Evolutionary conservation across 2,113 vertebrate species (phyloP), one percentile per base, ranked within the genome.

Genomic region (Spea multiplicata): DNA sequence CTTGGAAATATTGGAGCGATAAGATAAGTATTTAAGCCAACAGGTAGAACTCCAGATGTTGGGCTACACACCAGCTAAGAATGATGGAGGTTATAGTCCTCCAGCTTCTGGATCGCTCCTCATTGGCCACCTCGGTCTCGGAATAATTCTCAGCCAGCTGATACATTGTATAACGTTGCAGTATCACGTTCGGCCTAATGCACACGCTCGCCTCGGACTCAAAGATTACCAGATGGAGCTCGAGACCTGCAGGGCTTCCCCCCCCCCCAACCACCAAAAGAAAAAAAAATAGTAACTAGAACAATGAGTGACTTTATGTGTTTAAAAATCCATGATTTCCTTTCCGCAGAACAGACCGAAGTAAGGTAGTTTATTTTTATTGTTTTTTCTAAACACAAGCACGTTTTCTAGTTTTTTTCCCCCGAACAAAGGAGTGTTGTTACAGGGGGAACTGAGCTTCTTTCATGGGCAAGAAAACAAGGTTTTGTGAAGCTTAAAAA

Each of bases 321-420:
- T 91, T 87, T 91, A 90, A 90, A 91, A 91, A 89, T 88, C 91
- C 88, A 89, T 84, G 84, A 89, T 89, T 91, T 91, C 88, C 90
- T 91, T 86, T 88, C 85, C 89, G 73, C 86, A 91, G 87, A 89
- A 89, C 87, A 91, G 87, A 88, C 89, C 86, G 90, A 89, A 89
- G 87, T 87, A 90, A 85, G 81, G 88, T 88, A 89, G 88, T 91
- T 93, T 92, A 90, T 91, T 93, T 90, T 92, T 92, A 93, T 92
- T 93, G 89, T 92, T 92, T 91, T 86, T 85, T 88, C 88, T 91
- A 90, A 89, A 89, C 89, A 91, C 85, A 86, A 77, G 88, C 82
- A 88, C 85, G 89, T 87, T 89, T 73, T 91, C 90, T 89, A 86
- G 86, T 87, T 86, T 83, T 84, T 82, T n/a, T n/a, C n/a, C 78